phyloP scores from a whole-genome alignment of 2,888 invertebrate genomes.

The Strigamia maritima region DNA sequence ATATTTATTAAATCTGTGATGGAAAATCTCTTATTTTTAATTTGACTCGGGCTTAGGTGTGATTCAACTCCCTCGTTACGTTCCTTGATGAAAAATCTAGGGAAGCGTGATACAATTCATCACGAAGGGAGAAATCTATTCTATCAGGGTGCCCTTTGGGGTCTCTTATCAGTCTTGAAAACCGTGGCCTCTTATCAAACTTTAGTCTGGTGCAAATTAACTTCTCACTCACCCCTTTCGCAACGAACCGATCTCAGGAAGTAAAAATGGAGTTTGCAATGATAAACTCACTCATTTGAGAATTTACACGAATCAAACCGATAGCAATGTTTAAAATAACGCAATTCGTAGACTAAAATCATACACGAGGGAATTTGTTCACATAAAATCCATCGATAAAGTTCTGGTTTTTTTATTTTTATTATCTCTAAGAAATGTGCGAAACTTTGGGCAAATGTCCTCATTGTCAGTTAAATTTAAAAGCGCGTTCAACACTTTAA shows the following conservation, averaged over 20 bases:
- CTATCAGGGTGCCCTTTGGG: conserved; percentile 7
- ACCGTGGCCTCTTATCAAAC: conserved; percentile 1
- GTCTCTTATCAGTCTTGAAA: background rate
- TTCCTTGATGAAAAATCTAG: conserved; percentile 5
- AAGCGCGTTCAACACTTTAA: background rate
- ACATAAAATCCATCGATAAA: no score
- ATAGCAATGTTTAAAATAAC: background rate
- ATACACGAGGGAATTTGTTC: no score
- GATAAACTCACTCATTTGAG: conserved; percentile 8
- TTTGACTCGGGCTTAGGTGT: background rate
- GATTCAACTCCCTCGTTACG: background rate
- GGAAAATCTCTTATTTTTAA: background rate
- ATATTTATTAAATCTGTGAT: no score
- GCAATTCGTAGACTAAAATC: no score
- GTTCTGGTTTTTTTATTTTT: no score
- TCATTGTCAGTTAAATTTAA: background rate
- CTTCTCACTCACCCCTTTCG: conserved; percentile 20
- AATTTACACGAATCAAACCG: background rate
- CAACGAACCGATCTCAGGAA: background rate
- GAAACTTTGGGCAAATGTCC: no score
- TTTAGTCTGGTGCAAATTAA: background rate
- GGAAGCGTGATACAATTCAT: conserved; percentile 15
- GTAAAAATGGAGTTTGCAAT: background rate
- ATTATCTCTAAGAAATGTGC: no score
- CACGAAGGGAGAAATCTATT: conserved; percentile 1